These are phyloP conservation scores for Octomys mimax DNA, from an alignment of 2,797 vertebrate genomes.

Conservation along the genomic window DNA sequence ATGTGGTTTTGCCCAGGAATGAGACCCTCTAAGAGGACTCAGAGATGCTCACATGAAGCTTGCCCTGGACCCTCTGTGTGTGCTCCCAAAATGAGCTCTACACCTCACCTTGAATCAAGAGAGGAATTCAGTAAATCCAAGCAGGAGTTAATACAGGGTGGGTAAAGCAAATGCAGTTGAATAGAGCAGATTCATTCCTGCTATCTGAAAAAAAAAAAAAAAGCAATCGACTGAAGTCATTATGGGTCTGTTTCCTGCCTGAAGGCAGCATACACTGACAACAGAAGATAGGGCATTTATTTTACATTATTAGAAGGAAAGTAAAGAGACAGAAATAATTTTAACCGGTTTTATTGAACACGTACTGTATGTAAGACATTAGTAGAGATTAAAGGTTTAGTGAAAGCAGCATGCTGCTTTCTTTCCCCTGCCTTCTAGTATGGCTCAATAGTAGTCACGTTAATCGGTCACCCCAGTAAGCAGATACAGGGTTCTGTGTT, in stretches of 20 bases:
- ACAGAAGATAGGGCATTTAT: fast-evolving
- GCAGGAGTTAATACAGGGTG: neutral
- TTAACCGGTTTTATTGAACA: neutral
- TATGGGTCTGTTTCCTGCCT: neutral
- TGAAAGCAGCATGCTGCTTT: neutral
- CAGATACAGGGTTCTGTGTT: neutral
- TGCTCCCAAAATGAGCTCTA: neutral
- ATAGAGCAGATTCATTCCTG: constrained; percentile 1
- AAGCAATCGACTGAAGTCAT: neutral
- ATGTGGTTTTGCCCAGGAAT: neutral
- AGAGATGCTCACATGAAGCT: neutral
- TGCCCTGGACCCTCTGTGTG: neutral
- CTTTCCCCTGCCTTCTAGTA: fast-evolving
- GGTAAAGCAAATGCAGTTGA: neutral
- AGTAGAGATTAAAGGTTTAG: neutral
- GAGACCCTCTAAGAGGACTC: neutral
- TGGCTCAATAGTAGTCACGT: neutral
- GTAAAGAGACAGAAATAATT: neutral
- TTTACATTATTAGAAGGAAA: neutral
- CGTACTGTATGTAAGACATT: neutral
- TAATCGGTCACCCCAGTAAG: neutral
- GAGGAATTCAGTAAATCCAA: neutral
- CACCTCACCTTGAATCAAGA: neutral
- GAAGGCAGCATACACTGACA: neutral
- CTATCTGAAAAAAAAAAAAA: neutral